Conservation (phyloP, 2,888 invertebrate genomes). For the Stenichneumon culpator region DNA sequence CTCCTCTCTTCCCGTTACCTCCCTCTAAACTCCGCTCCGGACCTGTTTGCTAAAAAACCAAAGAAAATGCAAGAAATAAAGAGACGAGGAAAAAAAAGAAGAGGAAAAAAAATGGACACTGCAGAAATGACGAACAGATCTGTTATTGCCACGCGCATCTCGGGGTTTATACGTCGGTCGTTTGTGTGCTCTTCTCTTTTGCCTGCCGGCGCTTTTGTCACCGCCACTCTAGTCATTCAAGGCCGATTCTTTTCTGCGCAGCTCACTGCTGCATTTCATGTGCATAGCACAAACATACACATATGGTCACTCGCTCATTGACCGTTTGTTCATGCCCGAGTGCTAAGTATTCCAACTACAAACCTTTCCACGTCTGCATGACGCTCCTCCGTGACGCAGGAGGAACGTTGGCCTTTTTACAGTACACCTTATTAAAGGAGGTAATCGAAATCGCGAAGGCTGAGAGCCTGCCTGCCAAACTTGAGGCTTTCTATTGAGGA, state of each 20-base stretch:
- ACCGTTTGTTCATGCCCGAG: slow-evolving; percentile 1
- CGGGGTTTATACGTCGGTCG: slow-evolving; percentile 32
- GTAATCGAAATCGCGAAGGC: slow-evolving; percentile 25
- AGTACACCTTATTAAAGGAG: background rate
- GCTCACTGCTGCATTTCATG: background rate
- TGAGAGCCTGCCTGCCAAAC: background rate
- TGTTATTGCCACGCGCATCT: slow-evolving; percentile 45
- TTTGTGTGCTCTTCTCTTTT: slow-evolving; percentile 16
- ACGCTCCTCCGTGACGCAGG: slow-evolving; percentile 38
- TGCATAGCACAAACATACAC: background rate
- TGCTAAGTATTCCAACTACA: slow-evolving; percentile 29
- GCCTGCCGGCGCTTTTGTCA: slow-evolving; percentile 8
- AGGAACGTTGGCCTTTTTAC: slow-evolving; percentile 6
- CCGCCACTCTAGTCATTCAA: slow-evolving; percentile 37
- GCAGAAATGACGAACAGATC: slow-evolving; percentile 34
- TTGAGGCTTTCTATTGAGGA: background rate
- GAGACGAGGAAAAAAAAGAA: slow-evolving; percentile 15
- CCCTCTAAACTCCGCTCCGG: slow-evolving; percentile 46
- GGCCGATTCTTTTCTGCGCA: slow-evolving; percentile 39
- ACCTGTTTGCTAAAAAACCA: slow-evolving; percentile 34
- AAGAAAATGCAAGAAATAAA: too few species aligned
- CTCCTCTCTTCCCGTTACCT: slow-evolving; percentile 25
- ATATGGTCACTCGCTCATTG: background rate
- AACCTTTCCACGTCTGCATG: slow-evolving; percentile 15
- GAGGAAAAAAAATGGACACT: slow-evolving; percentile 16